A percentile compares a stretch with the other conserved stretches of the same genome.
These are phyloP conservation scores for Apodemia mormo DNA, from an alignment of 2,888 invertebrate genomes.

Conservation along the genomic window DNA sequence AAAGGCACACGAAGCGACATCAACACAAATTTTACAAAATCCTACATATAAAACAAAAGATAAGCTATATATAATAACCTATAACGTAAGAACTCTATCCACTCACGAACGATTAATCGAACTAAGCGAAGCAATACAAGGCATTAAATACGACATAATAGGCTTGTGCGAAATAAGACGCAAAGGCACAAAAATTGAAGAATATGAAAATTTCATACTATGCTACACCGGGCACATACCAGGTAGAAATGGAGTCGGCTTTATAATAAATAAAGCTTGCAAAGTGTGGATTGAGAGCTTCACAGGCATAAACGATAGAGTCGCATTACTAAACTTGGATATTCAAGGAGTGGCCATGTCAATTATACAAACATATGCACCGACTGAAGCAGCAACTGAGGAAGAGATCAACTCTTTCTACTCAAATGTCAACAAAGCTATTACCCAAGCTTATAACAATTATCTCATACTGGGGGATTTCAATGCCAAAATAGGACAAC, in stretches of 20 bases:
- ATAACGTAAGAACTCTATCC: slow-evolving; percentile 30
- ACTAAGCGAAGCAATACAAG: background rate
- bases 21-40: background rate
- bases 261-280: too few species aligned
- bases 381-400: slow-evolving; percentile 32
- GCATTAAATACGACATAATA: too few species aligned
- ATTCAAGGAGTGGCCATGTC: slow-evolving; percentile 20
- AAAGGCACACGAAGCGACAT: background rate
- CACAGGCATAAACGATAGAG: slow-evolving; percentile 26
- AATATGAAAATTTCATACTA: too few species aligned
- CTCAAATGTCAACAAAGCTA: background rate
- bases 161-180: too few species aligned
- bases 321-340: slow-evolving; percentile 35
- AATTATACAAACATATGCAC: slow-evolving; percentile 38
- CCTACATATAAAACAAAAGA: background rate
- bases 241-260: too few species aligned
- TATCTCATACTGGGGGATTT: background rate
- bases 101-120: slow-evolving; percentile 26
- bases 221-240: too few species aligned
- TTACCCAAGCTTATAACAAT: background rate
- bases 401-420: slow-evolving; percentile 27
- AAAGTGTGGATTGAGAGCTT: background rate
- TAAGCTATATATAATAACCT: slow-evolving; percentile 17
- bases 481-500: too few species aligned
- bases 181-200: too few species aligned